Evolutionary conservation across 2,888 invertebrate genomes (phyloP).

Genomic region (Dusona sp.): DNA sequence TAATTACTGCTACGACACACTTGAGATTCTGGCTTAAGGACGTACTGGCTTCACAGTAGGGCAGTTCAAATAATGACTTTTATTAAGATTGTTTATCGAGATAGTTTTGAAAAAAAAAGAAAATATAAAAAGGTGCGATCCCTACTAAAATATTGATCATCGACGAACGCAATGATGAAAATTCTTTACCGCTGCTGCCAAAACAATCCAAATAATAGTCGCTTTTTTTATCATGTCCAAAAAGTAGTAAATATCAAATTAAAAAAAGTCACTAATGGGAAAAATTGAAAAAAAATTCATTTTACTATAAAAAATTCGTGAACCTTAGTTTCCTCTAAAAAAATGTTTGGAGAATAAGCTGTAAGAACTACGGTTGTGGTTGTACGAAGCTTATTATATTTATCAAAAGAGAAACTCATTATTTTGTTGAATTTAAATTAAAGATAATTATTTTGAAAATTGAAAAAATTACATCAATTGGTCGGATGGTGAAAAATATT

Average conservation of each 20-base stretch:
- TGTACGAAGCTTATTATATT: too few relatives aligned
- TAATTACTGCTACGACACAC: slow-evolving; percentile 24
- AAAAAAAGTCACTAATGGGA: background rate
- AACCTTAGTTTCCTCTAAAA: too few relatives aligned
- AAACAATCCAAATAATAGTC: slow-evolving; percentile 2
- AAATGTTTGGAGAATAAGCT: too few relatives aligned
- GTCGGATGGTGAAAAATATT: background rate
- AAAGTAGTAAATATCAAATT: background rate
- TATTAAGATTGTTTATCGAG: background rate
- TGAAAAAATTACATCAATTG: background rate
- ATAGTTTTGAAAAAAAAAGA: background rate
- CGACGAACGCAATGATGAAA: background rate
- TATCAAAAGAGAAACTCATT: too few relatives aligned
- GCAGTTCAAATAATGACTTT: slow-evolving; percentile 2
- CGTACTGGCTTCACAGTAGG: background rate
- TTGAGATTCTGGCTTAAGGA: slow-evolving; percentile 8
- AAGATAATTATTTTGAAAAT: background rate
- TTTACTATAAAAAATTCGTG: too few relatives aligned
- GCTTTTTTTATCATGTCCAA: slow-evolving; percentile 3
- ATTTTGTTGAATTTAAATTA: background rate
- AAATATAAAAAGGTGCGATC: background rate
- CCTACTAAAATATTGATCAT: background rate
- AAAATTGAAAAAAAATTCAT: too few relatives aligned
- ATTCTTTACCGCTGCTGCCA: background rate
- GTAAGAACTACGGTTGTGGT: too few relatives aligned